Base-by-base conservation (phyloP, 2,113 vertebrate genomes). In the Syrrhaptes paradoxus region DNA sequence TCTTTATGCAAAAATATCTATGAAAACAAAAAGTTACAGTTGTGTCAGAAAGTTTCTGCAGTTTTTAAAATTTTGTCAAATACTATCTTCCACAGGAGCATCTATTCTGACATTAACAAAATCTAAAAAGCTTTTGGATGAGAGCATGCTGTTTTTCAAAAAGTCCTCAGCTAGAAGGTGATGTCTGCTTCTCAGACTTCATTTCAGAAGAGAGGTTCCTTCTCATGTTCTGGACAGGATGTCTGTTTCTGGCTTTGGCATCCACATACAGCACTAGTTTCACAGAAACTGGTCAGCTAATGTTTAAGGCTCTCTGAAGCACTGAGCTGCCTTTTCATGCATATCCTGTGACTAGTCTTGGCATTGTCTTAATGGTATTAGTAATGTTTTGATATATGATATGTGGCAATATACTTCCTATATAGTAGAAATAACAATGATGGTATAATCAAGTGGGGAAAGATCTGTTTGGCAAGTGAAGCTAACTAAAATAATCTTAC, bases 401-500 rank as follows among this genome's bases (percentile, higher is more conserved):
- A 76, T 17, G 17, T 36, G 58, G 45, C 32, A 3, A 81, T 83
- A 78, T 84, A 82, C 90, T 97, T 97, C 94, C 75, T 73, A 81
- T 51, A 73, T 85, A 88, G 89, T 43, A 79, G 65, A 95, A 95
- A 83, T 88, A 97, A 95, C 94, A 95, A 96, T 94, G 93, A 94
- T 16, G n/a, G 91, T 93, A 85, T 96, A 92, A 96, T 85, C 95
- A 96, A 94, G 95, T 94, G 43, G 71, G 45, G 94, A 93, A 92
- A 95, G 70, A 97, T 96, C 57, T 94, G 82, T 94, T 97, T 96
- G 94, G 92, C 78, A 95, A 87, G 46, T 17, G 71, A 95, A 89
- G 41, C 78, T 96, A 95, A 96, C 75, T 93, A 92, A 97, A 97
- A 92, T 85, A 96, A 95, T 78, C 85, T 92, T 89, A 68, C 95